Base-by-base conservation (phyloP, 2,797 vertebrate genomes). In the Nannoperca australis region DNA sequence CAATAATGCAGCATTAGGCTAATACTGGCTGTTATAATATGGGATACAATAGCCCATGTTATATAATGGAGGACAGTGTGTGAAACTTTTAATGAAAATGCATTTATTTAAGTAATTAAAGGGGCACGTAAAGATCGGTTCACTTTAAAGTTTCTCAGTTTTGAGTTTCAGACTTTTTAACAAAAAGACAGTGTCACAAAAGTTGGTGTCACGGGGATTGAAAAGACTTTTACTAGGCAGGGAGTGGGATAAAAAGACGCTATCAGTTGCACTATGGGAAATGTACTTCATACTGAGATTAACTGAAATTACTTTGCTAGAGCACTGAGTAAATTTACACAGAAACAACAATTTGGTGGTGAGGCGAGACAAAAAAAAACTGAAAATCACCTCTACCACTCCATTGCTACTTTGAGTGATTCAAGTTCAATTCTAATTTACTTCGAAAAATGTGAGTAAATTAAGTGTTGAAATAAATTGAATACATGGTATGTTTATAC, bases 401-500 rank as follows among this genome's bases (percentile, higher is more conserved):
- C 50, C 24, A n/a, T n/a, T 84, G 84, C 87, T 88, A 89, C 79
- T 83, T 83, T 53, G 15, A 79, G 67, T 38, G 36, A 72, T 70
- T 84, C 55, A 83, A 78, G 78, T 54, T 55, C 63, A 63, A 45
- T 18, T 60, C 51, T 53, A 54, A 63, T 18, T 40, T 44, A 22
- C 56, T 55, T 49, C 3, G 5, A 42, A 59, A 55, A 59, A 53
- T 17, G 18, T n/a, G 36, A 68, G 51, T 55, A 72, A 79, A 65
- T 49, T 4, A 34, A 56, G 13, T 20, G 32, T 22, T 45, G 17
- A 74, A 76, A 72, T 74, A 59, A 82, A 87, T 30, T 13, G 44
- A 78, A 69, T 54, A 71, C 32, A 47, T 22, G 62, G 54, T 22
- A 55, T 59, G 24, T 24, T 2, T 38, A 38, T 10, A 10, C 36